Base-by-base conservation (phyloP, 1,140 invertebrate species). In the Calephelis nemesis region DNA sequence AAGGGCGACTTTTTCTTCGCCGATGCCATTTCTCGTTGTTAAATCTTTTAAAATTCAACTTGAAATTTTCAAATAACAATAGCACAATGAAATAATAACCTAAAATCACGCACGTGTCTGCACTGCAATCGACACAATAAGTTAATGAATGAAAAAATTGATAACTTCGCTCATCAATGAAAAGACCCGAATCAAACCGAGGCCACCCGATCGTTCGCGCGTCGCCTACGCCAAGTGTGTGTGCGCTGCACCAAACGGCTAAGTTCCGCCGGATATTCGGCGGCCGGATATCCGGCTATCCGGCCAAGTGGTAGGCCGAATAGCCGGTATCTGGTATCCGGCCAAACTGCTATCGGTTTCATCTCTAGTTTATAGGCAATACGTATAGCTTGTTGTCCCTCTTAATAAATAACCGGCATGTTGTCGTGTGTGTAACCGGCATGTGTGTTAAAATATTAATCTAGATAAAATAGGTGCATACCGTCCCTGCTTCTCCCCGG, bases 401-500 rank as follows among this genome's bases (percentile, higher is more conserved):
- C n/a, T n/a, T n/a, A n/a, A n/a, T n/a, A n/a, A n/a, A n/a, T n/a
- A n/a, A n/a, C n/a, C n/a, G n/a, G n/a, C n/a, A n/a, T n/a, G n/a
- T n/a, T n/a, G n/a, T n/a, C n/a, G n/a, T n/a, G n/a, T n/a, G n/a
- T n/a, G n/a, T n/a, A n/a, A n/a, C n/a, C n/a, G n/a, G n/a, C n/a
- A n/a, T n/a, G n/a, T n/a, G n/a, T n/a, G n/a, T n/a, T n/a, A n/a
- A n/a, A n/a, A n/a, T n/a, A n/a, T n/a, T n/a, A n/a, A n/a, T n/a
- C n/a, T n/a, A n/a, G n/a, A n/a, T n/a, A n/a, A n/a, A n/a, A n/a
- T n/a, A n/a, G n/a, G n/a, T 19, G 66, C 79, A 72, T 11, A 90
- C 86, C 85, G 75, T 67, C 86, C 88, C 39, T 76, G 71, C 54
- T 84, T 87, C 52, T 78, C 69, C 4, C 75, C 72, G 1, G 68